Conservation (phyloP, 2,113 vertebrate species). For the Petrocephalus zakoni region DNA sequence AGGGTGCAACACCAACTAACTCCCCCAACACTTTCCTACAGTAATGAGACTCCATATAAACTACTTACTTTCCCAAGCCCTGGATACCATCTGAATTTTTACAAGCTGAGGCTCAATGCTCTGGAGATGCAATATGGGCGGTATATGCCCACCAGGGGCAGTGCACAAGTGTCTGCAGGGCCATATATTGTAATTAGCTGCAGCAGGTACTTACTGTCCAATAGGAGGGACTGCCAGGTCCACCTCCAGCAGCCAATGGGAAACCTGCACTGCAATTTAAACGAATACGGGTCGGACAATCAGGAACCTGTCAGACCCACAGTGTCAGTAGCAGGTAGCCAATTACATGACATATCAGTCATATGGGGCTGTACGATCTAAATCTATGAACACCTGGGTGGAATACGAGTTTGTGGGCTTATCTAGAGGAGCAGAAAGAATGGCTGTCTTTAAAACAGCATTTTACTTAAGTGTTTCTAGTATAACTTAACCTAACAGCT, state of each 20-base stretch:
- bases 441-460: background rate
- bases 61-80: background rate
- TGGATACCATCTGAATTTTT: background rate
- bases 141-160: background rate
- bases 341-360: background rate
- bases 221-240: slow-evolving; percentile 31
- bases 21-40: background rate
- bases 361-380: background rate
- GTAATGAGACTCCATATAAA: background rate
- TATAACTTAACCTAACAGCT: background rate
- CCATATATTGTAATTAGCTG: background rate
- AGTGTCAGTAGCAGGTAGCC: slow-evolving; percentile 28
- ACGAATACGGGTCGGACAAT: slow-evolving; percentile 39
- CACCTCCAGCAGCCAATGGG: slow-evolving; percentile 8
- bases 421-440: background rate
- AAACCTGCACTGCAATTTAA: slow-evolving; percentile 34
- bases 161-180: background rate
- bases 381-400: background rate
- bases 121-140: background rate
- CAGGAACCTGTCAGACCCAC: slow-evolving; percentile 22
- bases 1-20: background rate
- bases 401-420: background rate
- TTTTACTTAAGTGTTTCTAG: background rate
- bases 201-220: slow-evolving; percentile 31
- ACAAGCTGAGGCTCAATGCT: background rate